phyloP scores from a whole-genome alignment of 2,888 invertebrate genomes.

The Tipula helvola region DNA sequence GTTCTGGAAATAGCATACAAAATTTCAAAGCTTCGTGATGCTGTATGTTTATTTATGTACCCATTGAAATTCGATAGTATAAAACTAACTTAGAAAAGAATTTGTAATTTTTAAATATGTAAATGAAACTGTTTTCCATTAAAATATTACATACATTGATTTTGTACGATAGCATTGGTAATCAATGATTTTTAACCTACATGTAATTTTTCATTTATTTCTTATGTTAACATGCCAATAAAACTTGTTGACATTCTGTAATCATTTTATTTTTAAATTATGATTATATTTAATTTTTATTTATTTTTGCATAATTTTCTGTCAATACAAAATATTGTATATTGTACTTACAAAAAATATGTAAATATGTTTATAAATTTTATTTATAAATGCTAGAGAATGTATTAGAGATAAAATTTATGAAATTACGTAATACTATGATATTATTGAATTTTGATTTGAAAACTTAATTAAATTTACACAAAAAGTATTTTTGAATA shows the following conservation, averaged over 20 bases:
- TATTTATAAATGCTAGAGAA: background rate
- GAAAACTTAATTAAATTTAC: background rate
- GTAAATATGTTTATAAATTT: background rate
- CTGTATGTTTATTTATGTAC: too few relatives aligned
- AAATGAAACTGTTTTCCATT: too few relatives aligned
- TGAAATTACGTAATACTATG: too few relatives aligned
- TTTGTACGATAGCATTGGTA: too few relatives aligned
- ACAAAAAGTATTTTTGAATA: background rate
- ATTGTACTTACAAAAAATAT: background rate
- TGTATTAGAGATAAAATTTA: background rate
- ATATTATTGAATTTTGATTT: background rate
- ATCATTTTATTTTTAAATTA: background rate
- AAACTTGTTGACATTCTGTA: background rate
- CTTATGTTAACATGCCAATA: background rate
- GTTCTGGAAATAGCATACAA: too few relatives aligned
- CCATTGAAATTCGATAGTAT: too few relatives aligned
- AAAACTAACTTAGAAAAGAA: too few relatives aligned
- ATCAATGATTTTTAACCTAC: background rate
- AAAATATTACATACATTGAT: too few relatives aligned
- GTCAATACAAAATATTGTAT: background rate
- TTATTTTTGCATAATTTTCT: background rate
- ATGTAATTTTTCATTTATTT: background rate
- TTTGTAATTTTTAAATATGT: too few relatives aligned
- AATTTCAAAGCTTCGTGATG: too few relatives aligned
- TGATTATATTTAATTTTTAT: background rate